These are phyloP conservation scores for Mellilla xanthometata DNA, from an alignment of 2,888 invertebrate species.

Conservation along the genomic window DNA sequence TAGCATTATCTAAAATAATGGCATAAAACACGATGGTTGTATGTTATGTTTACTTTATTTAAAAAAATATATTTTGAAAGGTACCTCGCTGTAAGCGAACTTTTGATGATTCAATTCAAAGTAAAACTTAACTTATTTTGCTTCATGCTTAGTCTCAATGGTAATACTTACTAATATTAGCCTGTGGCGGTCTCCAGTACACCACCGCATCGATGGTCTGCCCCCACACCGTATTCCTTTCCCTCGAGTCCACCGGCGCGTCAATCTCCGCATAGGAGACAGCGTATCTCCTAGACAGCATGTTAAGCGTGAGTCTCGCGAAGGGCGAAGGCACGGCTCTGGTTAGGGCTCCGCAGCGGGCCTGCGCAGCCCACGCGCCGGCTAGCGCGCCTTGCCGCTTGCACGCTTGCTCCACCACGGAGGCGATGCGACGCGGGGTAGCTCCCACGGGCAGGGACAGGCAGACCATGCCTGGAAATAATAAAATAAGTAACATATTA, in stretches of 20 bases:
- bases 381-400: slow-evolving; percentile 76
- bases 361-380: slow-evolving; percentile 75
- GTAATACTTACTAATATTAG: slow-evolving; percentile 88
- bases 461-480: slow-evolving; percentile 84
- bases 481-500: slow-evolving; percentile 15
- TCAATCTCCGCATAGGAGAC: slow-evolving; percentile 85
- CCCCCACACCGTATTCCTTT: slow-evolving; percentile 84
- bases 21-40: too few species aligned
- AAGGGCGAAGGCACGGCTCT: slow-evolving; percentile 83
- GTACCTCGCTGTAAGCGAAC: too few species aligned
- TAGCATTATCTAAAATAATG: too few species aligned
- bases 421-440: slow-evolving; percentile 62
- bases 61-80: too few species aligned
- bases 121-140: too few species aligned
- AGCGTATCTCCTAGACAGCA: slow-evolving; percentile 86
- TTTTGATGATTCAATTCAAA: too few species aligned
- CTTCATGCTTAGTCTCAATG: too few species aligned
- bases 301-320: slow-evolving; percentile 80
- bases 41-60: too few species aligned
- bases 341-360: slow-evolving; percentile 81
- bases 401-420: slow-evolving; percentile 58
- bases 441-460: slow-evolving; percentile 83
- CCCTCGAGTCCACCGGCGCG: slow-evolving; percentile 57
- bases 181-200: slow-evolving; percentile 89
- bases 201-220: slow-evolving; percentile 84